Evolutionary conservation across 2,797 vertebrate genomes (phyloP).

Genomic region (Pelobates cultripes): DNA sequence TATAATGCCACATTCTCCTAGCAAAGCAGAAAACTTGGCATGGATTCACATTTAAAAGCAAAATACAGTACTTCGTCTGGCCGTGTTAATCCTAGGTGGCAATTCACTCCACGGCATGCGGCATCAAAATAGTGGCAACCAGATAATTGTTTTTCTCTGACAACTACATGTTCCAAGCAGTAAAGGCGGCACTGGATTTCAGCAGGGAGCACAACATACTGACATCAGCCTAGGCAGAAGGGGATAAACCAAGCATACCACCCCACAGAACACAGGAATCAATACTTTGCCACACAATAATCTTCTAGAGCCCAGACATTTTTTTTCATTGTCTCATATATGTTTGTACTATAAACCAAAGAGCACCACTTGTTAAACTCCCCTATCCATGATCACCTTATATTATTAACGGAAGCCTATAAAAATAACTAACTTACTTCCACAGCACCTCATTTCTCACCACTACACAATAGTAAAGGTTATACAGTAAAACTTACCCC

Average conservation of each 20-base stretch:
- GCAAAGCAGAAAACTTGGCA: conserved; percentile 55
- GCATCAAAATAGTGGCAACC: conserved; percentile 42
- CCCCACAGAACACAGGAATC: background rate
- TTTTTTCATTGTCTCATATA: too few species aligned
- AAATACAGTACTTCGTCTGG: conserved; percentile 56
- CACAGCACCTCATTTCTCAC: too few species aligned
- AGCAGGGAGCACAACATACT: background rate
- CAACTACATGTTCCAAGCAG: background rate
- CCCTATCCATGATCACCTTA: too few species aligned
- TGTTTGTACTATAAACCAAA: too few species aligned
- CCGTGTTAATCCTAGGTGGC: conserved; percentile 63
- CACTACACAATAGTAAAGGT: too few species aligned
- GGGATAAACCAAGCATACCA: background rate
- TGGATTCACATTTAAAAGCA: conserved; percentile 28
- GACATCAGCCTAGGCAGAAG: background rate
- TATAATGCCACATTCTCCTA: background rate
- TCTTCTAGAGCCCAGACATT: too few species aligned
- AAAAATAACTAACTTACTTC: too few species aligned
- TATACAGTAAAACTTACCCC: too few species aligned
- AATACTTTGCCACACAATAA: too few species aligned
- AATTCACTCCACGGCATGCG: conserved; percentile 57
- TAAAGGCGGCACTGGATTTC: background rate
- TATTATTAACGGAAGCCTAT: too few species aligned
- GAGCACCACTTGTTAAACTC: too few species aligned
- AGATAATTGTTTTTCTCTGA: background rate